Percentiles rank a stretch among this genome's conserved stretches.
These are phyloP conservation scores for Rhagologus leucostigma DNA, from an alignment of 2,113 vertebrate genomes.

Conservation along the genomic window DNA sequence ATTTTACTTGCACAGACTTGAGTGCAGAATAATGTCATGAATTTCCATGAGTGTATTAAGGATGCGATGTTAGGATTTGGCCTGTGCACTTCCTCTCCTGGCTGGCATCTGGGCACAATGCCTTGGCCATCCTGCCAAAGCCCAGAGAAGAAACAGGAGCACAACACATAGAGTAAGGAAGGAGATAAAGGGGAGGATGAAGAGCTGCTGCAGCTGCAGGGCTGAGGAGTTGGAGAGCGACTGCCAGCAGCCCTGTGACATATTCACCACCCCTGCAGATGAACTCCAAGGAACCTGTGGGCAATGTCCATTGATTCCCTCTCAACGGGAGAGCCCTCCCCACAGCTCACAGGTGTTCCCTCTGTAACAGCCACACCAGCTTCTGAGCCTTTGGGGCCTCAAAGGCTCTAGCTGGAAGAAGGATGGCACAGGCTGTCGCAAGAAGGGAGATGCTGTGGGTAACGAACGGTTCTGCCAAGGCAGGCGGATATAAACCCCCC, in stretches of 20 bases:
- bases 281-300: background rate
- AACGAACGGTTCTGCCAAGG: fast-evolving
- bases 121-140: background rate
- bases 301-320: background rate
- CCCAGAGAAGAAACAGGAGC: background rate
- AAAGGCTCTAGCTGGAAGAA: background rate
- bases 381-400: background rate
- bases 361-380: background rate
- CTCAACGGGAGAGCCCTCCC: background rate
- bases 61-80: background rate
- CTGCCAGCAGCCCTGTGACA: background rate
- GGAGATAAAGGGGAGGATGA: background rate
- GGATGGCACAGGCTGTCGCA: background rate
- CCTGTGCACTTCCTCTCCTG: background rate
- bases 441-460: background rate
- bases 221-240: background rate
- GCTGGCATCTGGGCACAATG: background rate
- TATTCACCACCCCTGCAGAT: background rate
- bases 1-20: background rate
- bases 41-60: background rate
- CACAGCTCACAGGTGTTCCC: background rate
- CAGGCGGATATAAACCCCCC: fast-evolving
- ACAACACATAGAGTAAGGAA: background rate
- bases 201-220: background rate
- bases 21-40: background rate